phyloP scores from a whole-genome alignment of 1,140 invertebrate genomes.

The Eufriesea mexicana region DNA sequence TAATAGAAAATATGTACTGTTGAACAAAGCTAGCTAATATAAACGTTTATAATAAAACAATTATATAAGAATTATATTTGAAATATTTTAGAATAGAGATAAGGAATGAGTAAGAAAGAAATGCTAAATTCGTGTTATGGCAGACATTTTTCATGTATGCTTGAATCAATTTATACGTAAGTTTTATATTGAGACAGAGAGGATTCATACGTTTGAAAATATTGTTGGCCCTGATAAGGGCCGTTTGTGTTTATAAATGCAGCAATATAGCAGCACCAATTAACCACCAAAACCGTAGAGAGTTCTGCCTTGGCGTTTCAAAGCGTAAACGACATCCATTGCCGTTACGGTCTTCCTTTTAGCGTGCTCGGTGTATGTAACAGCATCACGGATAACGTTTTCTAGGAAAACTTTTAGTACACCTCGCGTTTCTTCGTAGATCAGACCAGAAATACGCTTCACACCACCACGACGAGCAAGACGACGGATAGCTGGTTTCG shows the following conservation, averaged over 20 bases:
- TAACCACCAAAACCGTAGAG: slow-evolving; percentile 64
- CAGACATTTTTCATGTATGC: too few relatives aligned
- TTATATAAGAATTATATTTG: too few relatives aligned
- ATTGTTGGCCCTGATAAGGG: slow-evolving; percentile 66
- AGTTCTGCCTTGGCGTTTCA: slow-evolving; percentile 65
- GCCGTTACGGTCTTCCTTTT: slow-evolving; percentile 62
- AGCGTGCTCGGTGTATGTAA: slow-evolving; percentile 61
- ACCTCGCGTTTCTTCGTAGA: slow-evolving; percentile 64
- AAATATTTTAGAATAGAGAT: too few relatives aligned
- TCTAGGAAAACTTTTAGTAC: slow-evolving; percentile 62
- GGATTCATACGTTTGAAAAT: not conserved
- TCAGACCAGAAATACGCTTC: slow-evolving; percentile 64
- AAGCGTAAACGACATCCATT: slow-evolving; percentile 64
- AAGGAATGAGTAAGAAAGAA: too few relatives aligned
- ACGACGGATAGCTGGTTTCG: slow-evolving; percentile 62
- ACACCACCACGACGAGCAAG: slow-evolving; percentile 61
- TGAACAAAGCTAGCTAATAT: too few relatives aligned
- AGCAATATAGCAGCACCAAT: not conserved
- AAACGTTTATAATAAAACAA: too few relatives aligned
- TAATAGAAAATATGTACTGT: too few relatives aligned
- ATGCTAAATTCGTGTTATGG: too few relatives aligned
- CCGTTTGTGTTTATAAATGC: slow-evolving; percentile 33
- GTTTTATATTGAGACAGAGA: not conserved
- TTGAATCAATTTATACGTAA: too few relatives aligned
- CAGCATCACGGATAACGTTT: slow-evolving; percentile 61